Evolutionary conservation across 2,888 invertebrate species (phyloP), one percentile per base, ranked within the genome.

Genomic region (Metopia argyrocephala): DNA sequence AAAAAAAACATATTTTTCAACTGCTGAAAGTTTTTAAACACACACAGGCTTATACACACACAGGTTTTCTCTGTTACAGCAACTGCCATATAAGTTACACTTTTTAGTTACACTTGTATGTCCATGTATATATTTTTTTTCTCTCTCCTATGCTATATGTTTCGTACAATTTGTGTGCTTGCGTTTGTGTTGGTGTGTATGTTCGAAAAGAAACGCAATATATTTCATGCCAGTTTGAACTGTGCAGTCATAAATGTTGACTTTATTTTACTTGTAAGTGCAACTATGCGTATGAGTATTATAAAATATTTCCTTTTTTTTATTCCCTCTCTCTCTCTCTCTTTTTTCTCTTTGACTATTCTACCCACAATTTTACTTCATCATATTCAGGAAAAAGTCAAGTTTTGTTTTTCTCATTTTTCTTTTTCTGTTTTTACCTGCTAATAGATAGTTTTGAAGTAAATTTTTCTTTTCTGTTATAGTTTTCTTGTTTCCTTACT

Each of bases 241-340:
- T 81, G 76, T 56, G 15, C n/a, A 78, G 78, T 70, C 78, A 70
- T 81, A 81, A 78, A 81, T 70, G 81, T 81, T 81, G 81, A 70
- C 81, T 78, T 81, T 78, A 76, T 69, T 78, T 69, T 70, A n/a
- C 65, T 65, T 57, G 59, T 48, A 76, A 69, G 69, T 69, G 59
- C 81, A 81, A 78, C 73, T 73, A 50, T 71, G 76, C 79, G 79
- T 76, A 62, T 71, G 66, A 79, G 79, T 79, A 64, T 66, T 31
- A 61, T 31, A 76, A 52, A 18, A 45, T 56, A 76, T 57, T 18
- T 48, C 61, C 31, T 46, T 75, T 69, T 65, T 15, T 38, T 38
- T 38, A 38, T 38, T 12, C 3, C 15, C 38, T 18, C 15, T 20
- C 12, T n/a, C 25, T 31, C 12, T 25, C n/a, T 23, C 48, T 50